Conservation (phyloP, 2,797 vertebrate genomes). For the Tokudaia tokunoshimensis region DNA sequence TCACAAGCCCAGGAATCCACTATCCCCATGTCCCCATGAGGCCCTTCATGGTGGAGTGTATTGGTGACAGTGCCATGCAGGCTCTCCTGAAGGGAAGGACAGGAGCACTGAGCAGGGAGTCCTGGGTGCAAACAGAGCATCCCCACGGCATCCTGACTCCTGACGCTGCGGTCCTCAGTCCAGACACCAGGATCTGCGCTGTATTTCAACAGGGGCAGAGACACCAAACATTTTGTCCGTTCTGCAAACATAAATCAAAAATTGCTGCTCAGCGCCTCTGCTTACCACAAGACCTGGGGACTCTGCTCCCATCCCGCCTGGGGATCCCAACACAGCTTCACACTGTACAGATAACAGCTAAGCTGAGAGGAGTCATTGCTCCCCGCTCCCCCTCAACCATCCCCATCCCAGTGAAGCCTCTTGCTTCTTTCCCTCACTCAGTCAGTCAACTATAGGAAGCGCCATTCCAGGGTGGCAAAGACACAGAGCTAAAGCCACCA, state of each 20-base stretch:
- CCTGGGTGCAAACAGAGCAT: not conserved
- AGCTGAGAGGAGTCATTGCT: fast-evolving
- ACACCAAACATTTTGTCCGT: not conserved
- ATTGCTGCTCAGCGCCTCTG: not conserved
- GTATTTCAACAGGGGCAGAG: not conserved
- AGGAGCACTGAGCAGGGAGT: not conserved
- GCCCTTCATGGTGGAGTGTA: not conserved
- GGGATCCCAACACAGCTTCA: not conserved
- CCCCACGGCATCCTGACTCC: not conserved
- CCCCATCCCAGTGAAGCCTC: not conserved
- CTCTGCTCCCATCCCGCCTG: not conserved
- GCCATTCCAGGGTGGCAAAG: not conserved
- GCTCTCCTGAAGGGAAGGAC: not conserved
- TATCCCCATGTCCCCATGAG: not conserved
- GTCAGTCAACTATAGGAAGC: not conserved
- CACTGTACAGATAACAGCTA: not conserved
- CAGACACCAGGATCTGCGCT: not conserved
- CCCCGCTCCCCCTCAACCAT: not conserved
- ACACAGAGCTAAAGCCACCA: not conserved
- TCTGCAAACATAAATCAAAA: not conserved
- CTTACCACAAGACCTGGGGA: not conserved
- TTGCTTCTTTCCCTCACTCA: not conserved
- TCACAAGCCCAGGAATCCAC: not conserved
- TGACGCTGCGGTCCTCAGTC: not conserved
- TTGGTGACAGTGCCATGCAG: fast-evolving